Conservation (phyloP, 2,888 invertebrate genomes). For the Scaptomyza reducta region DNA sequence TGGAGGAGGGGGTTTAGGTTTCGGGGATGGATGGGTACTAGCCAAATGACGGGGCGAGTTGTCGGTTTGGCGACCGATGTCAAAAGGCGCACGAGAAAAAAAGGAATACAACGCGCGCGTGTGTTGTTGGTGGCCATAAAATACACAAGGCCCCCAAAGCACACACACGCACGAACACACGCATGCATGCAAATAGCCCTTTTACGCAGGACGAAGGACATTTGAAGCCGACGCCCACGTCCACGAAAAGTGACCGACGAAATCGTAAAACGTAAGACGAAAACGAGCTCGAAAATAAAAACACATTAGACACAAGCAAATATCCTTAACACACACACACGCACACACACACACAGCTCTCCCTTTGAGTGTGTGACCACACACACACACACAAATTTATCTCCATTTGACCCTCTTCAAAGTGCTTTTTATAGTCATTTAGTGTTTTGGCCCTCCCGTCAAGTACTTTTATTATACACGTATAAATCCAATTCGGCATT, state of each 20-base stretch:
- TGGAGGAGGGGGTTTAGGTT: neutral
- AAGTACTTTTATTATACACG: slow-evolving; percentile 81
- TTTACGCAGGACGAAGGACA: slow-evolving; percentile 64
- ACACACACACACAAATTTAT: slow-evolving; percentile 82
- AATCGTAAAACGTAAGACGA: slow-evolving; percentile 80
- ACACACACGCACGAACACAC: slow-evolving; percentile 21
- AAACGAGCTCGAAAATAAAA: slow-evolving; percentile 80
- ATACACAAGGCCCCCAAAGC: slow-evolving; percentile 53
- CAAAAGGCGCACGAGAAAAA: slow-evolving; percentile 49
- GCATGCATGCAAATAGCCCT: slow-evolving; percentile 70
- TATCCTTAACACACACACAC: slow-evolving; percentile 60
- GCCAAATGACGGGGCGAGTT: slow-evolving; percentile 45
- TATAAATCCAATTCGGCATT: slow-evolving; percentile 81
- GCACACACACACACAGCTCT: neutral
- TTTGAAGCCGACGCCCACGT: slow-evolving; percentile 58
- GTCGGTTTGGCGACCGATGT: slow-evolving; percentile 57
- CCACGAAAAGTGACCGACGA: slow-evolving; percentile 73
- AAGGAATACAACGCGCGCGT: slow-evolving; percentile 41
- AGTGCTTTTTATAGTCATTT: slow-evolving; percentile 84
- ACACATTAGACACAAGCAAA: slow-evolving; percentile 81
- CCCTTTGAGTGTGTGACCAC: slow-evolving; percentile 39
- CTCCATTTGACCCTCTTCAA: slow-evolving; percentile 85
- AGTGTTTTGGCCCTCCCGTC: slow-evolving; percentile 81
- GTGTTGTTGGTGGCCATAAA: slow-evolving; percentile 73
- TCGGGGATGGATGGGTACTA: slow-evolving; percentile 44